A percentile compares a stretch with the other conserved stretches of the same genome.
Evolutionary conservation across 64 coral and sea anemone species (phyloP).

Genomic region (Pocillopora verrucosa): DNA sequence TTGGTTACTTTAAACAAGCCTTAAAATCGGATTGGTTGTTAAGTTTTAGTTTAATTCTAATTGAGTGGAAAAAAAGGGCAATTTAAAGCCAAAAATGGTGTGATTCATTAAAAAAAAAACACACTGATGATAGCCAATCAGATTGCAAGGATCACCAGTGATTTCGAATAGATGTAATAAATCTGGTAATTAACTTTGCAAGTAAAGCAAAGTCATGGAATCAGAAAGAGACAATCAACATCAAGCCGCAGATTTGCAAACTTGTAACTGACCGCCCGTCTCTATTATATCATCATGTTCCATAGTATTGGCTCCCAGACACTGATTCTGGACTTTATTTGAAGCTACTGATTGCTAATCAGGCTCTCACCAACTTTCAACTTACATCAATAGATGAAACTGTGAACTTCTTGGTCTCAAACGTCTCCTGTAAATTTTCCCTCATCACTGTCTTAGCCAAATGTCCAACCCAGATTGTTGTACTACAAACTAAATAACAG

Average conservation of each 20-base stretch:
- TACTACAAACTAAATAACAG: slow-evolving; percentile 72
- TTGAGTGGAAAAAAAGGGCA: too few species aligned
- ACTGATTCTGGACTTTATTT: background rate
- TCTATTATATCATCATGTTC: slow-evolving; percentile 17
- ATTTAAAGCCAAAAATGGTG: too few species aligned
- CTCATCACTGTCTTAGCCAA: slow-evolving; percentile 62
- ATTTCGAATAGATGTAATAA: too few species aligned
- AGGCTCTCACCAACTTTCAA: background rate
- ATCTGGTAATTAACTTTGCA: too few species aligned
- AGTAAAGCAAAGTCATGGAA: background rate
- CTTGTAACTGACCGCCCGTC: slow-evolving; percentile 44
- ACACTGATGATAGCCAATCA: too few species aligned
- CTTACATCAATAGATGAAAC: slow-evolving; percentile 84
- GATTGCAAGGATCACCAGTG: too few species aligned
- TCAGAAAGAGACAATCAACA: slow-evolving; percentile 41
- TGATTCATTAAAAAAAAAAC: too few species aligned
- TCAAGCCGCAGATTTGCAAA: slow-evolving; percentile 23
- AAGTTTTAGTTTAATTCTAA: too few species aligned
- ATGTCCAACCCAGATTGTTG: slow-evolving; percentile 89
- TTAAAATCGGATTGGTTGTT: too few species aligned
- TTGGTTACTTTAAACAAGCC: too few species aligned
- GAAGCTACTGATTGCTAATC: background rate
- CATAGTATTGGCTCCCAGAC: background rate
- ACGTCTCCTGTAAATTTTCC: slow-evolving; percentile 45
- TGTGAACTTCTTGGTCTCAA: slow-evolving; percentile 43